Conservation (phyloP, 2,113 vertebrate genomes). For the Dicentrarchus labrax region DNA sequence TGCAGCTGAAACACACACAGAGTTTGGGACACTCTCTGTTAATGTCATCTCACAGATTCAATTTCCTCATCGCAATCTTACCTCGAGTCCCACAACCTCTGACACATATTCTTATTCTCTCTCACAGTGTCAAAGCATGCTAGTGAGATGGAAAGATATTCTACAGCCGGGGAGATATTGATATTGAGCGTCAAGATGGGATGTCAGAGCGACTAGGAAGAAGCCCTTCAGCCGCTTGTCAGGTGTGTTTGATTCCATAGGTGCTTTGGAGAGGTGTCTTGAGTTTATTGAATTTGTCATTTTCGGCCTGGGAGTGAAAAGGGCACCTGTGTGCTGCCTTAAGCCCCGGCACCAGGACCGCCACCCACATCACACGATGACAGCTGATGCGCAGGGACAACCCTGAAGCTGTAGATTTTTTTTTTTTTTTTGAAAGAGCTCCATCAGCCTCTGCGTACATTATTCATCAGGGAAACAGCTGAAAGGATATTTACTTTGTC, state of each 20-base stretch:
- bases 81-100: conserved; percentile 81
- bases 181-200: conserved; percentile 68
- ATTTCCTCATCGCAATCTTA: conserved; percentile 91
- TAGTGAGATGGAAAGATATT: conserved; percentile 74
- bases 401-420: conserved; percentile 68
- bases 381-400: conserved; percentile 75
- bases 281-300: conserved; percentile 87
- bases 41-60: conserved; percentile 92
- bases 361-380: conserved; percentile 75
- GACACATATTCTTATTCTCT: conserved; percentile 77
- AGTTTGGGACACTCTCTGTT: conserved; percentile 88
- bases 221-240: conserved; percentile 83
- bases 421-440: conserved; percentile 59
- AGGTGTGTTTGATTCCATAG: conserved; percentile 77
- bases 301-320: conserved; percentile 80
- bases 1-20: conserved; percentile 84
- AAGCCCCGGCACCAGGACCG: conserved; percentile 58
- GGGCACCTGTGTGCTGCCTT: conserved; percentile 81
- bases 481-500: conserved; percentile 74
- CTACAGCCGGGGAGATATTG: conserved; percentile 62
- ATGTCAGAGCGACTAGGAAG: conserved; percentile 72
- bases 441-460: conserved; percentile 65
- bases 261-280: conserved; percentile 68
- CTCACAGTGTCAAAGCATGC: conserved; percentile 77
- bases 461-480: conserved; percentile 74